These are phyloP conservation scores for Takifugu ocellatus DNA, from an alignment of 2,797 vertebrate species.

Conservation along the genomic window DNA sequence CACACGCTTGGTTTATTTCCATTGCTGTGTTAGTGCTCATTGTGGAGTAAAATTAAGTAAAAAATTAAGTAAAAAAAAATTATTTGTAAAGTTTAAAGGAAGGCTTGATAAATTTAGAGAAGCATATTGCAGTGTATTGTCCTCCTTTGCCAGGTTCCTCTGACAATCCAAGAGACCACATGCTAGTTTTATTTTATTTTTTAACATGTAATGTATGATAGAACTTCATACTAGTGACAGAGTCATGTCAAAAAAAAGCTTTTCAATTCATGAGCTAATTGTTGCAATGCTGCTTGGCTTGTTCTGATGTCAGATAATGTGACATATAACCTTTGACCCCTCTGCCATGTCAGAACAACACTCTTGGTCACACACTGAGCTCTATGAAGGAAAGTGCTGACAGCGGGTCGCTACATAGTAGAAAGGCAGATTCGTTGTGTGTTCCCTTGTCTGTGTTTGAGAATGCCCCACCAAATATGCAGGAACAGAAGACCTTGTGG, in stretches of 20 bases:
- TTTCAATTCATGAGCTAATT: neutral
- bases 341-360: conserved; percentile 8
- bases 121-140: neutral
- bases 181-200: no score
- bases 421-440: conserved; percentile 18
- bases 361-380: conserved; percentile 10
- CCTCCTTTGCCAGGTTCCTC: no score
- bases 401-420: neutral
- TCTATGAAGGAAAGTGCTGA: conserved; percentile 34
- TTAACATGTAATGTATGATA: neutral
- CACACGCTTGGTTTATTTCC: neutral
- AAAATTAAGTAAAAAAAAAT: neutral
- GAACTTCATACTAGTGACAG: neutral
- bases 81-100: no score
- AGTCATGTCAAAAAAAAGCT: neutral
- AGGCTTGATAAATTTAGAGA: neutral
- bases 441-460: conserved; percentile 31
- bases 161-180: no score
- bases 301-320: conserved; percentile 13
- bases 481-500: conserved; percentile 24
- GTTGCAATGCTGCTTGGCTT: neutral
- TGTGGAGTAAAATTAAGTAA: neutral
- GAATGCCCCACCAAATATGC: conserved; percentile 20
- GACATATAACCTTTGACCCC: conserved; percentile 24
- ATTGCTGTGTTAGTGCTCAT: neutral